Base-by-base conservation (phyloP, 1,140 invertebrate genomes). In the Papilio glaucus region DNA sequence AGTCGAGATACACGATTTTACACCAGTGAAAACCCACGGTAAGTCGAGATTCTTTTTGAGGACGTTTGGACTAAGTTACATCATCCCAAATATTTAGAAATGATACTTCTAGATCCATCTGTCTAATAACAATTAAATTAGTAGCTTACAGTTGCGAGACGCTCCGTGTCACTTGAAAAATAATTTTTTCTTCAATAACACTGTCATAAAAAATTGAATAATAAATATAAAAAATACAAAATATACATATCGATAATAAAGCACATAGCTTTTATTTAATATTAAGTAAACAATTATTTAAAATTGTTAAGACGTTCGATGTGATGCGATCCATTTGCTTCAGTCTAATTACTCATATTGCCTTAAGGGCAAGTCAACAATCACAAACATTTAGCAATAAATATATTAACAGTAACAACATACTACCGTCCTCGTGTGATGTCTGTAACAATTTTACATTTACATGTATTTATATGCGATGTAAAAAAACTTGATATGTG, bases 251-350 rank as follows among this genome's bases (percentile, higher is more conserved):
- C 12, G 8, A 24, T 53, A 12, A 7, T 26, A 24, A 15, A 45
- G 42, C 21, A 21, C 9, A 24, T 33, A 33, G 2, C 2, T 3
- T 57, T 13, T 53, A 0, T 49, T 49, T 1, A 21, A 7, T 49
- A 49, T 21, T 21, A 9, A 13, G 18, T 10, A 33, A 33, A 33
- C 12, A 57, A 26, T 4, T 24, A 24, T 24, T 18, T 26, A 12
- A 21, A 57, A 57, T 53, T 24, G 24, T 24, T 18, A 15, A 45
- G 1, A 21, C 3, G 24, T 5, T 57, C 49, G 49, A 4, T 57
- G 49, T 57, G 49, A 57, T 57, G 49, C 21, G 49, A 53, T 53
- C 24, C 24, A 45, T 57, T 57, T 57, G 49, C 21, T 57, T 57
- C 24, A 18, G 12, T 9, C 18, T 49, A 57, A 0, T 53, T 53